These are phyloP conservation scores for Cuculus canorus DNA, from an alignment of 2,797 vertebrate genomes.

Conservation along the genomic window DNA sequence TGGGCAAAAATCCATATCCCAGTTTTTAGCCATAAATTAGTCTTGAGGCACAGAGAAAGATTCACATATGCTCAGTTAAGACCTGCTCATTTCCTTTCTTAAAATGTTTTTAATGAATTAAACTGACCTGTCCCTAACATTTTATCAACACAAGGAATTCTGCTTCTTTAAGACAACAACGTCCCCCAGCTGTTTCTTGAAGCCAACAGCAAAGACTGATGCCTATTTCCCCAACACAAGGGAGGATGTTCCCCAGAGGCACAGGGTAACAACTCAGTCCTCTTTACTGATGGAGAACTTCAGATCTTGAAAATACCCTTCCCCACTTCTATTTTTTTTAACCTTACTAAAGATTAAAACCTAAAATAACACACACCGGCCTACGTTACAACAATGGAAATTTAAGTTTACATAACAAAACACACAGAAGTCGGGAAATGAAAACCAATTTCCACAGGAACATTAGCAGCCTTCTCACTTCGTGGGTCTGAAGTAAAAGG, in stretches of 20 bases:
- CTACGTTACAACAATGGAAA: not conserved
- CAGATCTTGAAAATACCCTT: not conserved
- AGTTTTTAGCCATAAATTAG: not conserved
- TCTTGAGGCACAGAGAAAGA: not conserved
- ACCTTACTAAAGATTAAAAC: not conserved
- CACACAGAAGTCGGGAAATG: not conserved
- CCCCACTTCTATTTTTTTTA: not conserved
- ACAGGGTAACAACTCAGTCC: not conserved
- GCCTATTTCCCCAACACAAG: not conserved
- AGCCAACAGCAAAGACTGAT: not conserved
- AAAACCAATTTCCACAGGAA: not conserved
- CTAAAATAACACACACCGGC: not conserved
- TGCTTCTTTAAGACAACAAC: not conserved
- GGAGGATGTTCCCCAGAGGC: not conserved
- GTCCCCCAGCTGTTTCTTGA: not conserved
- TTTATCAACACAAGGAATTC: not conserved
- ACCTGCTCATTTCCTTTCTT: slow-evolving; percentile 14
- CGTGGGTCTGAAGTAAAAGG: not conserved
- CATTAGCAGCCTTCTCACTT: not conserved
- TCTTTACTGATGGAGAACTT: not conserved
- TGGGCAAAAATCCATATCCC: slow-evolving; percentile 13
- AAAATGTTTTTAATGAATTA: not conserved
- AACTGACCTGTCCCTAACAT: not conserved
- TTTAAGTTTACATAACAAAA: not conserved
- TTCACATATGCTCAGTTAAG: slow-evolving; percentile 8